These are phyloP conservation scores for Drosophila niveifrons DNA, from an alignment of 2,888 invertebrate genomes.

Conservation along the genomic window DNA sequence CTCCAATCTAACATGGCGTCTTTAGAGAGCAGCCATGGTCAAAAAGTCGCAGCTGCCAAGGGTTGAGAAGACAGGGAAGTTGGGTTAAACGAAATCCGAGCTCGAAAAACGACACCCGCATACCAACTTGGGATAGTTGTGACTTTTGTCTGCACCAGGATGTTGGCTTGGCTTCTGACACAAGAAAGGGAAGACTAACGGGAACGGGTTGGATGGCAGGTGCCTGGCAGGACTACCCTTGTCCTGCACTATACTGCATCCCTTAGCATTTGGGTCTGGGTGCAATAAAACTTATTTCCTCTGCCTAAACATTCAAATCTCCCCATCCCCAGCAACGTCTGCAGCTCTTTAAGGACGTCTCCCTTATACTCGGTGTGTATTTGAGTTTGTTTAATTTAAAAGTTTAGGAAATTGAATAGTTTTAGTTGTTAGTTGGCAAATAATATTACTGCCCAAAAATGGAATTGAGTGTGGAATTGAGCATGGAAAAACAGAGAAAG, in stretches of 20 bases:
- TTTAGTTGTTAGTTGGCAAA: constrained; percentile 71
- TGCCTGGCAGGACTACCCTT: constrained; percentile 20
- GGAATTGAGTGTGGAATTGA: constrained; percentile 24
- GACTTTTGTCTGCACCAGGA: constrained; percentile 72
- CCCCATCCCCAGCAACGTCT: constrained; percentile 15
- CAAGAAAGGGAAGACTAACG: neutral
- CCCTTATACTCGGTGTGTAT: constrained; percentile 4
- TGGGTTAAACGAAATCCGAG: constrained; percentile 33
- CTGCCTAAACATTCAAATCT: constrained; percentile 12
- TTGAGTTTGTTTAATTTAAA: constrained; percentile 59
- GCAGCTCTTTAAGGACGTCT: constrained; percentile 23
- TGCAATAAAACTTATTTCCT: constrained; percentile 67
- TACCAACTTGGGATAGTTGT: constrained; percentile 77
- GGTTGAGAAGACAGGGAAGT: constrained; percentile 22
- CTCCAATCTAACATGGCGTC: constrained; percentile 70
- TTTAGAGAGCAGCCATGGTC: constrained; percentile 61
- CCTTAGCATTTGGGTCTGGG: constrained; percentile 43
- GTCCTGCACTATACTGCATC: constrained; percentile 35
- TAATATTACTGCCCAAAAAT: constrained; percentile 46
- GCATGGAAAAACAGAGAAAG: constrained; percentile 8
- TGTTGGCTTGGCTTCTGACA: constrained; percentile 64
- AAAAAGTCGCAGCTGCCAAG: constrained; percentile 60
- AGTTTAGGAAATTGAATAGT: constrained; percentile 75
- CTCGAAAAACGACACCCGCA: constrained; percentile 60
- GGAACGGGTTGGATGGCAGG: constrained; percentile 13